Base-by-base conservation (phyloP, 2,113 vertebrate species). In the Syrrhaptes paradoxus region DNA sequence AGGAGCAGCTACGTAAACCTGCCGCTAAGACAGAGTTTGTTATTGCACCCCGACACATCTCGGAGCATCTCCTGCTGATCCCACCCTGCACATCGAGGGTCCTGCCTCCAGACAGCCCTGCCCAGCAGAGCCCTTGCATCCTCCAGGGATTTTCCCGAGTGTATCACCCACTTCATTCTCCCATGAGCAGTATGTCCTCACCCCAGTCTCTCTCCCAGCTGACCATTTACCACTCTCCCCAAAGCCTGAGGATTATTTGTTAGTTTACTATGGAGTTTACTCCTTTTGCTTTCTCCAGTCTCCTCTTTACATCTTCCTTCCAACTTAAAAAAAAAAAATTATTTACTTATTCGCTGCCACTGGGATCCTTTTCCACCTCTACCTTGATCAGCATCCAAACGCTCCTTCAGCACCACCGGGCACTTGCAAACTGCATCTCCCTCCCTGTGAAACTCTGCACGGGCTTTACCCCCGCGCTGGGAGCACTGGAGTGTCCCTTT, bases 101-200 rank as follows among this genome's bases (percentile, higher is more conserved):
- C 17, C 34, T 48, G 66, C 36, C 63, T 13, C 59, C 49, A 7
- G 25, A 3, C 38, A 15, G 0, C 55, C 34, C 34, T 7, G 38
- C 21, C 63, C 57, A 25, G 36, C 28, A 18, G 8, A 20, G 43
- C 58, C 29, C 59, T 21, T n/a, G 0, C 3, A 1, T 11, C 29
- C 62, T 36, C n/a, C 2, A 0, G 8, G 77, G 26, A 8, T 5
- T 38, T 36, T 48, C 5, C 67, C n/a, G 48, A 32, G 6, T 7
- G 2, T 9, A 21, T 51, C 66, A 2, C 4, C 0, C 5, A 5
- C 11, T 6, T 13, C 16, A 0, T 7, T 13, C 25, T 32, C 87
- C 70, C 9, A 3, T 0, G 11, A 17, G 48, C 8, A 22, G 14
- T 5, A 21, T 48, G 13, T 21, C 43, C 22, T 31, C 41, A 6